Conservation (phyloP, 2,888 invertebrate genomes). For the Hirtodrosophila confusa region DNA sequence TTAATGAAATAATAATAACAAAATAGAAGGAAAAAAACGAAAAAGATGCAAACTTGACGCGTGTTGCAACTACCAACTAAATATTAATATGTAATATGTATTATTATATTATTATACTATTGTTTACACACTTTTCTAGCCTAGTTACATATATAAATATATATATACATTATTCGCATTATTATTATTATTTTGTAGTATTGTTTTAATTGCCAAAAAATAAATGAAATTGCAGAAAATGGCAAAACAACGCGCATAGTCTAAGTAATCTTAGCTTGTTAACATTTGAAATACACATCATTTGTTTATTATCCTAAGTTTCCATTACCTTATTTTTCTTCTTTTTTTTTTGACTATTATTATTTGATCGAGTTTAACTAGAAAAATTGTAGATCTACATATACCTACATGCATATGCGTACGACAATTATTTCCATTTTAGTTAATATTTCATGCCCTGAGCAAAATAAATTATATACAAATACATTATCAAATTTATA, state of each 20-base stretch:
- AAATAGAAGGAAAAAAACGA: constrained; percentile 9
- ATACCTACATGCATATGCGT: constrained; percentile 17
- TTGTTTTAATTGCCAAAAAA: constrained; percentile 49
- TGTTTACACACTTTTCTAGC: constrained; percentile 48
- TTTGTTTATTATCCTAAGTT: constrained; percentile 22
- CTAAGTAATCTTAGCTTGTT: constrained; percentile 23
- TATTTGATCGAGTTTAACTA: constrained; percentile 45
- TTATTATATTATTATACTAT: constrained; percentile 30
- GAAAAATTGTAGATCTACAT: constrained; percentile 50
- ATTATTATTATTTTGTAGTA: constrained; percentile 48
- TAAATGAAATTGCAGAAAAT: neutral
- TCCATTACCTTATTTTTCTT: neutral
- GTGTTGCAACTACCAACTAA: constrained; percentile 37
- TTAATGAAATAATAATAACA: constrained; percentile 12
- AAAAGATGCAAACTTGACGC: constrained; percentile 6
- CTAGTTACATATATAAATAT: constrained; percentile 40
- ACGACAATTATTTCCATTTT: constrained; percentile 55
- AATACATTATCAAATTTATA: constrained; percentile 19
- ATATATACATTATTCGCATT: constrained; percentile 26
- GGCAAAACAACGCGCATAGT: constrained; percentile 19
- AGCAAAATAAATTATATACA: constrained; percentile 50
- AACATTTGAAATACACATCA: constrained; percentile 28
- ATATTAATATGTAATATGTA: constrained; percentile 27
- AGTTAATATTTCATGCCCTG: constrained; percentile 45
- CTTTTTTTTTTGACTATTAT: constrained; percentile 6